These are phyloP conservation scores for Drosophila helvetica DNA, from an alignment of 2,888 invertebrate genomes.

Conservation along the genomic window DNA sequence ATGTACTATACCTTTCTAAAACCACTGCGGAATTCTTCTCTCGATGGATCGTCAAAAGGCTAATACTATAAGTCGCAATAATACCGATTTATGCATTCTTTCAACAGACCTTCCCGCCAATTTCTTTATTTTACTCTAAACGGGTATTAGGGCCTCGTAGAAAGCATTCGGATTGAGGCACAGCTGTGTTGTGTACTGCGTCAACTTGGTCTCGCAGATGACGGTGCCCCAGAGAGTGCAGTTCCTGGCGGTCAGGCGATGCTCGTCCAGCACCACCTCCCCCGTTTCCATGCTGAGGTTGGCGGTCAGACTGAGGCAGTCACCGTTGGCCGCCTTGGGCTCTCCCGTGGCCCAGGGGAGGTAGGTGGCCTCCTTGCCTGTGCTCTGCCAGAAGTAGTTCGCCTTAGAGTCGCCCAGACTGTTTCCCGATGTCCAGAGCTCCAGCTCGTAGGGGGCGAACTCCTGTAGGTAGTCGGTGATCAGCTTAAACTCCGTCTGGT, in stretches of 20 bases:
- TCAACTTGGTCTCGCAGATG: slow-evolving; percentile 19
- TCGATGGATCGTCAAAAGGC: no score
- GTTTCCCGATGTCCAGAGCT: slow-evolving; percentile 64
- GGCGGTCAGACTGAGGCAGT: slow-evolving; percentile 27
- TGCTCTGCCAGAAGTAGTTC: slow-evolving; percentile 56
- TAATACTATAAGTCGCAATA: no score
- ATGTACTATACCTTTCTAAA: no score
- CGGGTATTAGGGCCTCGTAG: slow-evolving; percentile 31
- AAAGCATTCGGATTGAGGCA: slow-evolving; percentile 33
- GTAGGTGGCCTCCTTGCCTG: slow-evolving; percentile 42
- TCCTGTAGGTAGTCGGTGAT: slow-evolving; percentile 36
- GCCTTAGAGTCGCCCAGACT: slow-evolving; percentile 28
- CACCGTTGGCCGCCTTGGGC: slow-evolving; percentile 28
- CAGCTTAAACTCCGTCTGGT: slow-evolving; percentile 23
- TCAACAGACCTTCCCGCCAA: background rate
- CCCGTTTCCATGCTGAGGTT: slow-evolving; percentile 4
- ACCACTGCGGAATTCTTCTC: no score
- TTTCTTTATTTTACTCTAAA: background rate
- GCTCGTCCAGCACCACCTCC: slow-evolving; percentile 2
- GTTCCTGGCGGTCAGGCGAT: slow-evolving; percentile 30
- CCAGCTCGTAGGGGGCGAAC: background rate
- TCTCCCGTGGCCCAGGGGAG: slow-evolving; percentile 49
- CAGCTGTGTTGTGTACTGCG: slow-evolving; percentile 30
- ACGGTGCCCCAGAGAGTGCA: slow-evolving; percentile 27
- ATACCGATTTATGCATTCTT: background rate